Percentiles rank a stretch among this genome's conserved stretches.
Evolutionary conservation across 2,113 vertebrate genomes (phyloP).

Genomic region (Atlantisia rogersi): DNA sequence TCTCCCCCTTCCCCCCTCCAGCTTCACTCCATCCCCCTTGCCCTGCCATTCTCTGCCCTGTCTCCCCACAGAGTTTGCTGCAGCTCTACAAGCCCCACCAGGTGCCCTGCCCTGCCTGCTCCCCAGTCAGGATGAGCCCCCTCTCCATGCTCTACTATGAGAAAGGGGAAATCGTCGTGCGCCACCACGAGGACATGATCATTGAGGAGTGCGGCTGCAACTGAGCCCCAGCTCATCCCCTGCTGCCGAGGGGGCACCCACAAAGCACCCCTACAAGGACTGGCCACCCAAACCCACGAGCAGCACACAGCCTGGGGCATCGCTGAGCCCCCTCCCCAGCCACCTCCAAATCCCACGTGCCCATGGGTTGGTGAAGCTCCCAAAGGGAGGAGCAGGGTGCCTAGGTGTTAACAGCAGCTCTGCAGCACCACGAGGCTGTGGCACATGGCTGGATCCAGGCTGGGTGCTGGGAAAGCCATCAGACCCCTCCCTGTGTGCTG

Average conservation of each 20-base stretch:
- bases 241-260: not conserved
- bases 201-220: conserved; percentile 90
- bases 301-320: accelerated
- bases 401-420: accelerated
- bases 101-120: conserved; percentile 81
- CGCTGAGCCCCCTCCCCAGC: not conserved
- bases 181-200: conserved; percentile 90
- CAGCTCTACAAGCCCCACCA: conserved; percentile 82
- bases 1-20: too few species aligned
- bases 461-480: accelerated
- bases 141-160: conserved; percentile 93
- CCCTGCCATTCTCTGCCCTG: not conserved
- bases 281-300: accelerated
- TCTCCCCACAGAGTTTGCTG: conserved; percentile 83
- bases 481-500: too few species aligned
- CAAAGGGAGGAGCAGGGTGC: not conserved
- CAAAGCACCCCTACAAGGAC: not conserved
- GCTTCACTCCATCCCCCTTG: too few species aligned
- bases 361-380: not conserved
- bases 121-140: conserved; percentile 81
- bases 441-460: not conserved
- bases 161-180: conserved; percentile 77
- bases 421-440: accelerated
- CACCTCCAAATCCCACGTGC: accelerated
- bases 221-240: conserved; percentile 44